These are phyloP conservation scores for Acanthis flammea DNA, from an alignment of 2,797 vertebrate genomes.

Conservation along the genomic window DNA sequence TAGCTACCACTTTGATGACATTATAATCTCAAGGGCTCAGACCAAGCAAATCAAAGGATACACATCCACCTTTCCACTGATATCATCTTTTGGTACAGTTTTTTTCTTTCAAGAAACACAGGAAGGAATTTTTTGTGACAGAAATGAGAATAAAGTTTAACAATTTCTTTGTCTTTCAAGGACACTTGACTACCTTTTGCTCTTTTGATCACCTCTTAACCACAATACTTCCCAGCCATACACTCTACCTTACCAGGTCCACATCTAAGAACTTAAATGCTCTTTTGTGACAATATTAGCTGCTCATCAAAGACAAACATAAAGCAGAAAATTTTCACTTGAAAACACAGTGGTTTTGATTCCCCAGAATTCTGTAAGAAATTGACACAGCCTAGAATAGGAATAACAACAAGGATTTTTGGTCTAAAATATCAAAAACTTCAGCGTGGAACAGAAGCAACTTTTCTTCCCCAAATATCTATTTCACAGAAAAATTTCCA, in stretches of 20 bases:
- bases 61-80: neutral
- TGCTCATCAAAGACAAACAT: neutral
- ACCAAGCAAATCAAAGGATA: neutral
- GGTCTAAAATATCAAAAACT: neutral
- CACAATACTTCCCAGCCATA: neutral
- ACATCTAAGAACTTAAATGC: neutral
- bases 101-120: neutral
- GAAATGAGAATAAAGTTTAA: neutral
- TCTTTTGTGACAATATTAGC: neutral
- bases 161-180: neutral
- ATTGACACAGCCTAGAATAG: neutral
- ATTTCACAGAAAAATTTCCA: neutral
- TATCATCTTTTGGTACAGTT: neutral
- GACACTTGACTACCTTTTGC: neutral
- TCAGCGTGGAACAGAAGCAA: neutral
- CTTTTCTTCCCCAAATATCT: neutral
- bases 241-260: neutral
- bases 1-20: neutral
- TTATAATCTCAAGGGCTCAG: neutral
- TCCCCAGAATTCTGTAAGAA: neutral
- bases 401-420: neutral
- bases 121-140: neutral
- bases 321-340: neutral
- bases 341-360: neutral
- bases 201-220: neutral